Percentiles rank a stretch among this genome's conserved stretches.
Conservation (phyloP, 2,797 vertebrate genomes). For the Tadarida brasiliensis region DNA sequence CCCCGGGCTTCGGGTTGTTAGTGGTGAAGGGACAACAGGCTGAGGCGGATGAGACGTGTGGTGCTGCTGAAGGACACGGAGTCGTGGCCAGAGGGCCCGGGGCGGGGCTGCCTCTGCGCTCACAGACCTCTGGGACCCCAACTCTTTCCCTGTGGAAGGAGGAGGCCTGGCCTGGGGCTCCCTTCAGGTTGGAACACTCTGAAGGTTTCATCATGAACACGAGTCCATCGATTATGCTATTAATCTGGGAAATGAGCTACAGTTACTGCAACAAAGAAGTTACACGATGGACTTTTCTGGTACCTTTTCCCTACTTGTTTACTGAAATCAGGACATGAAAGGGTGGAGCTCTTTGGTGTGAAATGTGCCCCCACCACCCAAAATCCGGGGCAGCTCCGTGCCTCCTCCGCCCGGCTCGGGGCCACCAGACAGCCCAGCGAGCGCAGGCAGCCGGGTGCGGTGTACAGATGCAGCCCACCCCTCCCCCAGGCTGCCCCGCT, state of each 20-base stretch:
- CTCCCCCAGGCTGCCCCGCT: accelerated
- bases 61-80: neutral
- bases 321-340: neutral
- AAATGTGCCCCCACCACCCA: neutral
- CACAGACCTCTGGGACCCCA: neutral
- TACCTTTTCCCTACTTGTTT: neutral
- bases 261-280: neutral
- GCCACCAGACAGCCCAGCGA: neutral
- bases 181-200: neutral
- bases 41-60: neutral
- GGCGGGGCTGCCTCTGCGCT: neutral
- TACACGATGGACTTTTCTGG: neutral
- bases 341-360: neutral
- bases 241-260: neutral
- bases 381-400: neutral
- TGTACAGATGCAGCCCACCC: neutral
- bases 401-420: neutral
- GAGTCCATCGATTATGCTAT: neutral
- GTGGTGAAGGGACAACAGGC: neutral
- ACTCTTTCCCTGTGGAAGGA: neutral
- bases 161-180: neutral
- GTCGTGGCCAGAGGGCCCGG: neutral
- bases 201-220: neutral
- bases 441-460: neutral
- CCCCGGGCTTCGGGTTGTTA: neutral